Conservation (phyloP, 1,140 invertebrate genomes). For the Neocloeon triangulifer region DNA sequence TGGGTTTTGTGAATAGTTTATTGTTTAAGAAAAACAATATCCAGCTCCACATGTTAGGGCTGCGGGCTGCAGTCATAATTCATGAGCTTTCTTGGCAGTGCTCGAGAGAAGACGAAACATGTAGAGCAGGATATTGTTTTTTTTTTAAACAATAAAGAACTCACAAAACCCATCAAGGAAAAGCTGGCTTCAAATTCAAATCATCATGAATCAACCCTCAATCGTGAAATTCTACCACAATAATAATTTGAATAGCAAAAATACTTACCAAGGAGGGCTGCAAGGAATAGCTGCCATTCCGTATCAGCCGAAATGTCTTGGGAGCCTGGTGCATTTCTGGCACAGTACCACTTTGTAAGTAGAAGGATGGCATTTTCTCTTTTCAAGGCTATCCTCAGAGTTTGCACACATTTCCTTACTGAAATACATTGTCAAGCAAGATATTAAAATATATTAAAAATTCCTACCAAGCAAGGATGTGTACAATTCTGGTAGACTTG, state of each 20-base stretch:
- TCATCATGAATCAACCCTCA: too few species aligned
- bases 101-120: too few species aligned
- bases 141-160: too few species aligned
- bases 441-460: background rate
- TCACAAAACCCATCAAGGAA: too few species aligned
- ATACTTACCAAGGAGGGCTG: conserved; percentile 27
- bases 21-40: too few species aligned
- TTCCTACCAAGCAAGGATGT: conserved; percentile 29
- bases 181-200: too few species aligned
- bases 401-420: conserved; percentile 42
- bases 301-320: conserved; percentile 47
- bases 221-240: too few species aligned
- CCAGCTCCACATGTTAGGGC: too few species aligned
- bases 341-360: conserved; percentile 65
- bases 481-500: conserved; percentile 37
- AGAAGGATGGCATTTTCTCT: conserved; percentile 50
- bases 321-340: conserved; percentile 64
- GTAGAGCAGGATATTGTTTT: too few species aligned
- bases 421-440: conserved; percentile 4
- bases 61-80: too few species aligned
- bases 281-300: conserved; percentile 65
- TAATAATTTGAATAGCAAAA: background rate
- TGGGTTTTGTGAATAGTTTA: background rate
- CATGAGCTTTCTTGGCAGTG: too few species aligned
- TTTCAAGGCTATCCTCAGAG: conserved; percentile 47